Base-by-base conservation (phyloP, 2,888 invertebrate species). In the Linnaemya tessellans region DNA sequence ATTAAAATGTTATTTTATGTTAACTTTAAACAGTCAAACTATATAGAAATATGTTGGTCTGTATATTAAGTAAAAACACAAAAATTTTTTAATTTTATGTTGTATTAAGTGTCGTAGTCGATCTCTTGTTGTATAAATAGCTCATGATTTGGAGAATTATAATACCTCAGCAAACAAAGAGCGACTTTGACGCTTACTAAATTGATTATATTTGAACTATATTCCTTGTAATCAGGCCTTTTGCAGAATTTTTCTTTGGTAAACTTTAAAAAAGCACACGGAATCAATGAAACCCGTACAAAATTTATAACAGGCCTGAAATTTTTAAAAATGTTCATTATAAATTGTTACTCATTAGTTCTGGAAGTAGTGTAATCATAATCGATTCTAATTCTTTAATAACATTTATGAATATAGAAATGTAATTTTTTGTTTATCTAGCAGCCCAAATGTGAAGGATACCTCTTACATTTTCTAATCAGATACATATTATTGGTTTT, bases 21-120 rank as follows among this genome's bases (percentile, higher is more conserved):
- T 64, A 54, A 18, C 65, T 65, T 25, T 1, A 51, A 51, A 41
- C 15, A 65, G 10, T 56, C 18, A 64, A 75, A 20, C 11, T 74
- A 25, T 73, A 25, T 74, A 65, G n/a, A 46, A 80, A 70, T 30
- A 30, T 43, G 43, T 30, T 30, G 30, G 30, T 30, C 30, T 73
- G 18, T 71, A 30, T 46, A 18, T 58, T 71, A 60, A 35, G 9
- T 30, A 30, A 43, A 43, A 43, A 41, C 20, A n/a, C n/a, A n/a
- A 18, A 25, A 43, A 43, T 13, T 58, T 9, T 71, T 43, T 22
- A 13, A 41, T 54, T 68, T 5, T 22, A 9, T 11, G 15, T n/a
- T 25, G 13, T 56, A 3, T 4, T 25, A 56, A 22, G 38, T 38
- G n/a, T 10, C 18, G 11, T 18, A n/a, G 10, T 35, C 30, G 30